Evolutionary conservation across 2,113 vertebrate genomes (phyloP).

Genomic region (Orientallactaga bullata): DNA sequence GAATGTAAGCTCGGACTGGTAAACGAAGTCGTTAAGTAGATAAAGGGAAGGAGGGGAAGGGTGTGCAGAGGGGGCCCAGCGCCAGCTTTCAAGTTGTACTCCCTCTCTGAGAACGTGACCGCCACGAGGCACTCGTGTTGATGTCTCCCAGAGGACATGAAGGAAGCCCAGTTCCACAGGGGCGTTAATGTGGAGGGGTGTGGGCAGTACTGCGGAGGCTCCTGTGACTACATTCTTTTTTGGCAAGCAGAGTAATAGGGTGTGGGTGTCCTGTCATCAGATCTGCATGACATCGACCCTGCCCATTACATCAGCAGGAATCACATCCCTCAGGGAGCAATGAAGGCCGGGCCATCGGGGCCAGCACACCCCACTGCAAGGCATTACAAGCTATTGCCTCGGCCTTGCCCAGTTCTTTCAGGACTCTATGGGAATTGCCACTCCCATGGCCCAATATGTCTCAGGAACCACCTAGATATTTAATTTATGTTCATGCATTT

Average conservation of each 20-base stretch:
- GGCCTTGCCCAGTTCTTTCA: not conserved
- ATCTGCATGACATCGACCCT: conserved; percentile 66
- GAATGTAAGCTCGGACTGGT: not conserved
- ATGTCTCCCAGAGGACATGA: not conserved
- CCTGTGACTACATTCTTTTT: conserved; percentile 17
- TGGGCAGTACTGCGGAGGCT: conserved; percentile 2
- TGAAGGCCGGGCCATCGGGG: not conserved
- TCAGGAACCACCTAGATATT: conserved; percentile 64
- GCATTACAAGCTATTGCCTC: conserved; percentile 18
- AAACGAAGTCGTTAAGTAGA: not conserved
- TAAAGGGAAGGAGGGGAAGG: not conserved
- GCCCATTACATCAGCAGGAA: conserved; percentile 80
- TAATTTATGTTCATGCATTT: conserved; percentile 8
- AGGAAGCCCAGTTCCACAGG: conserved; percentile 27
- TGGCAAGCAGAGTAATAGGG: conserved; percentile 75
- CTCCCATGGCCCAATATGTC: not conserved
- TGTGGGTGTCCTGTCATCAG: conserved; percentile 78
- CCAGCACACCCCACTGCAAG: conserved; percentile 13
- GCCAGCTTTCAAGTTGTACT: not conserved
- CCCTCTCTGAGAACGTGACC: not conserved
- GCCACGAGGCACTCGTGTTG: not conserved
- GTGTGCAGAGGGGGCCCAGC: not conserved
- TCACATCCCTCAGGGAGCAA: conserved; percentile 42
- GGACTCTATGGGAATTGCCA: not conserved
- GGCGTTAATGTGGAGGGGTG: conserved; percentile 3